phyloP scores from a whole-genome alignment of 2,113 vertebrate species.

The Chaetura pelagica region DNA sequence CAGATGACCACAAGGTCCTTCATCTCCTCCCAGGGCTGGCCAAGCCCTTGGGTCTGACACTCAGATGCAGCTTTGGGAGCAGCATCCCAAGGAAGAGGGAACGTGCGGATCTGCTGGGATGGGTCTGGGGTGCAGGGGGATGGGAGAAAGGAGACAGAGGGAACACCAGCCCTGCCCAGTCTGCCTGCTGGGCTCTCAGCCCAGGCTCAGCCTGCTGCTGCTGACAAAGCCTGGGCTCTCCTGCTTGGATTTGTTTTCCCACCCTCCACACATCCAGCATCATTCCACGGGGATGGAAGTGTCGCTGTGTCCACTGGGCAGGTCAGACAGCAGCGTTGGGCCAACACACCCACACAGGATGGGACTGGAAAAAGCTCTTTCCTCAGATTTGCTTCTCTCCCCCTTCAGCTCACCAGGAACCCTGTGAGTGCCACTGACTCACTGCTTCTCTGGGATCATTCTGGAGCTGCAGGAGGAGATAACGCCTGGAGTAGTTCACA shows the following conservation, averaged over 20 bases:
- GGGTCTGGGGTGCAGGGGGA: too few relatives aligned
- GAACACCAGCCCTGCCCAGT: fast-evolving
- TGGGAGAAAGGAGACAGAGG: neutral
- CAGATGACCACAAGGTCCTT: too few relatives aligned
- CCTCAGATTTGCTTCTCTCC: too few relatives aligned
- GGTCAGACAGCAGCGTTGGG: fast-evolving
- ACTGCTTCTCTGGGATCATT: too few relatives aligned
- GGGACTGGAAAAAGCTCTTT: neutral
- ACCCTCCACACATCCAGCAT: neutral
- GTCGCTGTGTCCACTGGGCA: fast-evolving
- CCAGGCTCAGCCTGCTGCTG: fast-evolving
- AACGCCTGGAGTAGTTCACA: too few relatives aligned
- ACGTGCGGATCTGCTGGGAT: neutral
- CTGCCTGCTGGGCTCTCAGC: fast-evolving
- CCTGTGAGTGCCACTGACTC: too few relatives aligned
- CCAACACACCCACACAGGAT: neutral
- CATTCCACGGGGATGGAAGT: neutral
- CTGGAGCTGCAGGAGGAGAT: too few relatives aligned
- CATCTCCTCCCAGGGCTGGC: neutral
- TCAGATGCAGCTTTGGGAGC: neutral
- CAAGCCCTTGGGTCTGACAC: neutral
- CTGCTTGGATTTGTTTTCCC: neutral
- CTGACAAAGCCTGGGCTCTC: neutral
- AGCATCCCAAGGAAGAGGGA: neutral
- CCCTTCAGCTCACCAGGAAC: neutral